Evolutionary conservation across 2,797 vertebrate species (phyloP), one percentile per base, ranked within the genome.

Genomic region (Graptemys geographica): DNA sequence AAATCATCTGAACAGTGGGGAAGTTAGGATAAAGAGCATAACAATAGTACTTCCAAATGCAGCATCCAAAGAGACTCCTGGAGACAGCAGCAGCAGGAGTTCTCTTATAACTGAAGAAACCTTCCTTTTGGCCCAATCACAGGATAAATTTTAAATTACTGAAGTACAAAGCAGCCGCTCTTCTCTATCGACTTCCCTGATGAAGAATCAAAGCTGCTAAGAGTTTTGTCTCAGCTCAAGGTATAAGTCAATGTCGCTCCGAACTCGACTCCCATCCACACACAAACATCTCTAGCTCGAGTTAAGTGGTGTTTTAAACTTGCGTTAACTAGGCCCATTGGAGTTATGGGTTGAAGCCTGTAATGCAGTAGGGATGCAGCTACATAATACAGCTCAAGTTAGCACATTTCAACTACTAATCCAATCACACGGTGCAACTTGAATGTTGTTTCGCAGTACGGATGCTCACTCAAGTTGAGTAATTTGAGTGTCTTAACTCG

Each of bases 31-130:
- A 37, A 69, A 94, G 65, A 88, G 84, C 92, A 31, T 96, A 96
- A 86, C 95, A 90, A 93, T 95, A 94, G 62, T 69, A 2, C 93
- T 92, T 94, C 89, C 91, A 90, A 89, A 0, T 0, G 0, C 90
- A 79, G 72, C 91, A 90, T 59, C 93, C 83, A 51, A 92, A 94
- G 87, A 93, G 65, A 92, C 79, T 96, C 84, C 0, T 96, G 94
- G 95, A 95, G 94, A 78, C 65, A 47, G 53, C 33, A 19, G 2
- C 0, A 1, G 0, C 81, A 95, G 81, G 81, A 88, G 81, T 49
- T 76, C 74, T 18, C 56, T 41, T 82, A 88, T 78, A 96, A 95
- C 94, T 84, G 90, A 95, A 84, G 92, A 91, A 95, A 96, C 90
- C 94, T 79, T 94, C 96, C 96, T 96, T 91, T 27, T 94, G 96